These are phyloP conservation scores for Sarcophilus harrisii DNA, from an alignment of 2,797 vertebrate species.

Conservation along the genomic window DNA sequence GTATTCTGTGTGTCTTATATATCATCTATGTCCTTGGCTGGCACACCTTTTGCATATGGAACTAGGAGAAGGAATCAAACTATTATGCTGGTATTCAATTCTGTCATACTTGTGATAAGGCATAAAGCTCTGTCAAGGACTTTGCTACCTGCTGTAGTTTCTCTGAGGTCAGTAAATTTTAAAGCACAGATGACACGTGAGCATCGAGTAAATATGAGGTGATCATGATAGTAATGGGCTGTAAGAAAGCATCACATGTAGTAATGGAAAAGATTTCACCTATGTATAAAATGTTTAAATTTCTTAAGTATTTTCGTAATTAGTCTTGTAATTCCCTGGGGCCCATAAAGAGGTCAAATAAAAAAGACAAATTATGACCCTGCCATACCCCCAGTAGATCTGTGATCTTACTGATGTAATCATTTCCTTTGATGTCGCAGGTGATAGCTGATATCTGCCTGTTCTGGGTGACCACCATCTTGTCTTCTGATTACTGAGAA, in stretches of 20 bases:
- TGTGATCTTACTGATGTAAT: background rate
- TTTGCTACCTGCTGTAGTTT: background rate
- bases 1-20: constrained; percentile 7
- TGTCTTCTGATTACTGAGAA: background rate
- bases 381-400: background rate
- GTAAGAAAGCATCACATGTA: constrained; percentile 1
- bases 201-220: background rate
- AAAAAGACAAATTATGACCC: background rate
- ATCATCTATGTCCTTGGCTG: constrained; percentile 38
- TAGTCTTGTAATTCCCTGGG: background rate
- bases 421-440: background rate
- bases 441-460: background rate
- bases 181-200: background rate
- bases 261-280: constrained; percentile 4
- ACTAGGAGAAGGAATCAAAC: constrained; percentile 13
- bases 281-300: background rate
- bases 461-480: background rate
- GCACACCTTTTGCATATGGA: constrained; percentile 27
- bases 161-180: background rate
- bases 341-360: background rate
- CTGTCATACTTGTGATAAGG: constrained; percentile 27
- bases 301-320: constrained; percentile 16
- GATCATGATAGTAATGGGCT: background rate
- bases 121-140: background rate
- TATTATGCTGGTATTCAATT: constrained; percentile 39